phyloP scores from a whole-genome alignment of 2,888 invertebrate genomes.

The Prosopocoilus inquinatus region DNA sequence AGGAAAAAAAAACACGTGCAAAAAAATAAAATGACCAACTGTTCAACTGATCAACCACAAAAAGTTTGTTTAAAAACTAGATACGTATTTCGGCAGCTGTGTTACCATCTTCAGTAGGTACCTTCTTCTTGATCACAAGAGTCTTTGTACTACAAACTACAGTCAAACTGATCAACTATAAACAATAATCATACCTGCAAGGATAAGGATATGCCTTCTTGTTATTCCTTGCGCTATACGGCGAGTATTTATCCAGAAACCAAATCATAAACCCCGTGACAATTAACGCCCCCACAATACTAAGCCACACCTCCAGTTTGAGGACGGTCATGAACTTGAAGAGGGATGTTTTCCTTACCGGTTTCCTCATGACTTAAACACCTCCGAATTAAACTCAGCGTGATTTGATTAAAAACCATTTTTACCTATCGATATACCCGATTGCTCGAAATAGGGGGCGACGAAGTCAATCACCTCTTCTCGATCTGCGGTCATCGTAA shows the following conservation, averaged over 20 bases:
- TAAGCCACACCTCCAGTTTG: conserved; percentile 83
- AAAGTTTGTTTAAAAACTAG: too few relatives aligned
- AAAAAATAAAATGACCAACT: too few relatives aligned
- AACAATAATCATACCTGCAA: conserved; percentile 54
- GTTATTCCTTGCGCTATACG: conserved; percentile 84
- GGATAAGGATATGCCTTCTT: conserved; percentile 77
- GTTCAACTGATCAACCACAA: too few relatives aligned
- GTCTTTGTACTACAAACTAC: too few relatives aligned
- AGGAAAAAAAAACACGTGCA: too few relatives aligned
- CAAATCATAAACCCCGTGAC: conserved; percentile 86
- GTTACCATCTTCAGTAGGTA: too few relatives aligned
- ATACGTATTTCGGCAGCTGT: too few relatives aligned
- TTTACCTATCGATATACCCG: conserved; percentile 84
- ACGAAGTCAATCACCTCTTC: conserved; percentile 90
- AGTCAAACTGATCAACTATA: not conserved
- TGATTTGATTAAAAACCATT: not conserved
- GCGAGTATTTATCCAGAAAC: conserved; percentile 85
- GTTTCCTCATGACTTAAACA: conserved; percentile 76
- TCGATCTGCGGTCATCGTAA: conserved; percentile 88
- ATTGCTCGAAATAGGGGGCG: conserved; percentile 87
- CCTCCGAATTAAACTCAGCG: not conserved
- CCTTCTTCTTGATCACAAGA: too few relatives aligned
- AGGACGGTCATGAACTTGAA: conserved; percentile 94
- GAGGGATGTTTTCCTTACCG: conserved; percentile 74
- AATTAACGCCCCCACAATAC: conserved; percentile 79